Evolutionary conservation across 35 echinoderm and acorn worm genomes (phyloP).

Genomic region (Anneissia japonica): DNA sequence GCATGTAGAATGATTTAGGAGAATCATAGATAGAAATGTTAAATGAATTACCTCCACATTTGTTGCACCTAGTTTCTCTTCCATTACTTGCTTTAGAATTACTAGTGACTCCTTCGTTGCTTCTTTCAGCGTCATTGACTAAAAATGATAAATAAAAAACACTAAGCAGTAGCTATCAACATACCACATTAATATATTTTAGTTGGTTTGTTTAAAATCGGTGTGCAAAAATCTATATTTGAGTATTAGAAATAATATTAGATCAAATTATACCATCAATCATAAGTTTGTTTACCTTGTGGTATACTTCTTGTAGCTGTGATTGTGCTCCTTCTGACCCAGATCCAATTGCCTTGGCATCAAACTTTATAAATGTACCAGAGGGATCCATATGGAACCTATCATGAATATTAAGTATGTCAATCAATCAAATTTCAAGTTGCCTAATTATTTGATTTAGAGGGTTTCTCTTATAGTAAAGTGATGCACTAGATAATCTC

Average conservation of each 20-base stretch:
- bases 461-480: too few species aligned
- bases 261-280: too few species aligned
- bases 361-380: constrained; percentile 88
- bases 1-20: too few species aligned
- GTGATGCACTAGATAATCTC: too few species aligned
- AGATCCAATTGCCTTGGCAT: constrained; percentile 95
- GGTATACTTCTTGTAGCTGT: constrained; percentile 92
- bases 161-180: background rate
- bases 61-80: constrained; percentile 96
- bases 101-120: constrained; percentile 80
- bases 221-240: too few species aligned
- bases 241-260: too few species aligned
- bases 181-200: too few species aligned
- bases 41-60: constrained; percentile 87
- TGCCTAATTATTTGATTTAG: too few species aligned
- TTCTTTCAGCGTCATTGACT: constrained; percentile 99
- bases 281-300: constrained; percentile 93
- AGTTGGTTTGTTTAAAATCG: too few species aligned
- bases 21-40: too few species aligned
- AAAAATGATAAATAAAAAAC: constrained; percentile 9
- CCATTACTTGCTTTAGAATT: constrained; percentile 96
- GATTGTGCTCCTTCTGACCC: constrained; percentile 98
- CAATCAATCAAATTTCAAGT: background rate
- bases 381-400: constrained; percentile 99
- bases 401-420: background rate